Conservation (phyloP, 2,113 vertebrate genomes). For the Mungos mungo region DNA sequence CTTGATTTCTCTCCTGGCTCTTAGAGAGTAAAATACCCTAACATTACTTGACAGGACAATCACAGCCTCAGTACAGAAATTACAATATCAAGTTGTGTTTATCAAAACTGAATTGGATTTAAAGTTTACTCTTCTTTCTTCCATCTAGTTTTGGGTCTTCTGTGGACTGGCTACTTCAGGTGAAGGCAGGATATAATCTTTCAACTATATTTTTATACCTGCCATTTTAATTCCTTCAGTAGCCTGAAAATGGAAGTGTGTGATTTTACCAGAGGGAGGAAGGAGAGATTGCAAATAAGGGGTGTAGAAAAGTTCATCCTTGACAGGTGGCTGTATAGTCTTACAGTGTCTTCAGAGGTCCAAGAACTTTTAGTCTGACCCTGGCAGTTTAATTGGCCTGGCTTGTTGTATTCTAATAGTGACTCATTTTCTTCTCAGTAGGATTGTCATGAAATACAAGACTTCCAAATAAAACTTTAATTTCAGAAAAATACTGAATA, state of each 20-base stretch:
- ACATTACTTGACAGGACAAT: background rate
- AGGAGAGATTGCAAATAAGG: background rate
- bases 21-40: background rate
- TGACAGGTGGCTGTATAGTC: background rate
- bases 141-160: background rate
- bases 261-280: background rate
- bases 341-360: background rate
- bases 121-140: background rate
- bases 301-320: background rate
- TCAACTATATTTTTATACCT: background rate
- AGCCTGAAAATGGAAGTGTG: slow-evolving; percentile 13
- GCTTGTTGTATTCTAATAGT: background rate
- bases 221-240: background rate
- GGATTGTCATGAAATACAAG: background rate
- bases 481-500: background rate
- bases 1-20: background rate
- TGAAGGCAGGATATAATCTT: background rate
- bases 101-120: background rate
- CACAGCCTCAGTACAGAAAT: background rate
- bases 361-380: background rate
- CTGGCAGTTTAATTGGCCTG: background rate
- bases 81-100: background rate
- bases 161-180: background rate
- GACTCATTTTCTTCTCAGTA: background rate
- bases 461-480: background rate